Conservation (phyloP, 2,797 vertebrate species). For the Sandelia bainsii region DNA sequence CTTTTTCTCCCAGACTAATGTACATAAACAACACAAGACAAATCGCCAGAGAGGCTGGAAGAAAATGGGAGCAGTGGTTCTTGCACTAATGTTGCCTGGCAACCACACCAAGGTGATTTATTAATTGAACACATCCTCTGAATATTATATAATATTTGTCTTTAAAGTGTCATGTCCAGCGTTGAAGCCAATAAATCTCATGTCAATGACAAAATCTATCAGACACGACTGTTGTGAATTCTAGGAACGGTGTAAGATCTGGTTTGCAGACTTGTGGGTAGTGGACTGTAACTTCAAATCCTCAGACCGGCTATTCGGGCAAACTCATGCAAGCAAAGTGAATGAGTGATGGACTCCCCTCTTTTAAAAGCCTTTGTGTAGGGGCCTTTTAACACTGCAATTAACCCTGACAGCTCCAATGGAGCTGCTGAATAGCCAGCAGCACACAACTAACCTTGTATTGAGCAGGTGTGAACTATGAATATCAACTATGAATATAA, state of each 20-base stretch:
- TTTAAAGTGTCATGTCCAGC: slow-evolving; percentile 36
- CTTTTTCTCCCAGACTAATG: slow-evolving; percentile 56
- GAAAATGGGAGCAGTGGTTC: slow-evolving; percentile 65
- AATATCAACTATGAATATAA: slow-evolving; percentile 1
- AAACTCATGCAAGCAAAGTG: slow-evolving; percentile 12
- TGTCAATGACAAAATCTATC: slow-evolving; percentile 21
- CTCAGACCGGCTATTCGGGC: slow-evolving; percentile 5
- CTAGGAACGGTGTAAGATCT: neutral
- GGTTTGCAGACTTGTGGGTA: neutral
- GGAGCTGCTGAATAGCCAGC: slow-evolving; percentile 2
- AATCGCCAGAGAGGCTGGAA: slow-evolving; percentile 61
- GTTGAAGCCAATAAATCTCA: slow-evolving; percentile 12
- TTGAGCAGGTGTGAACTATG: neutral
- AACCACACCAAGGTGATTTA: slow-evolving; percentile 75
- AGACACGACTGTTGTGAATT: neutral
- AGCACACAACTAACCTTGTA: neutral
- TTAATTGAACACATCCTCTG: slow-evolving; percentile 65
- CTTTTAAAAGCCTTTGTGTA: slow-evolving; percentile 28
- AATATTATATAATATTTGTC: slow-evolving; percentile 46
- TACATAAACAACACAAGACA: slow-evolving; percentile 71
- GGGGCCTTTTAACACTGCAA: slow-evolving; percentile 37
- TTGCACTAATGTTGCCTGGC: slow-evolving; percentile 74
- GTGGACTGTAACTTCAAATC: slow-evolving; percentile 23
- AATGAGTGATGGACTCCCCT: slow-evolving; percentile 28
- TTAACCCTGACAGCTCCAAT: slow-evolving; percentile 43